Conservation (phyloP, 2,797 vertebrate species). For the Tachyglossus aculeatus region DNA sequence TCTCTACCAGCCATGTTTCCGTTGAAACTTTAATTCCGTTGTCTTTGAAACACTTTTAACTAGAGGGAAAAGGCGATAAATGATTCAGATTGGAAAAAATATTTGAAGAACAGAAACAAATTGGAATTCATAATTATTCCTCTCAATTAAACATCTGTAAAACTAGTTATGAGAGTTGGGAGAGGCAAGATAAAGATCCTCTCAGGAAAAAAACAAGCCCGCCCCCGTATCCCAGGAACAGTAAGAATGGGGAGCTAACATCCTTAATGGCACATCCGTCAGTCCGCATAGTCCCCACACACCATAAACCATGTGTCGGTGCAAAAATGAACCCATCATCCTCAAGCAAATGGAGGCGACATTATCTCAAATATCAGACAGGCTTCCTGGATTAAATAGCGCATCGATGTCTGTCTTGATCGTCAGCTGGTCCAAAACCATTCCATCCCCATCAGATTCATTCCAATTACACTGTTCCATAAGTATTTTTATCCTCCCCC, state of each 20-base stretch:
- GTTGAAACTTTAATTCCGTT: conserved; percentile 50
- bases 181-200: conserved; percentile 64
- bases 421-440: conserved; percentile 36
- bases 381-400: conserved; percentile 47
- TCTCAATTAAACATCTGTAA: conserved; percentile 69
- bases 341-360: conserved; percentile 57
- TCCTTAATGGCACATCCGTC: conserved; percentile 42
- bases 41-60: conserved; percentile 52
- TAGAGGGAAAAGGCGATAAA: conserved; percentile 36
- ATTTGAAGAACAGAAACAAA: conserved; percentile 58
- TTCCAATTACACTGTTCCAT: conserved; percentile 26
- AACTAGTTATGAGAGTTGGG: conserved; percentile 64
- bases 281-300: conserved; percentile 55
- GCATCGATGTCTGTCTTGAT: conserved; percentile 48
- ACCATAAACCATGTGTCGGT: conserved; percentile 48
- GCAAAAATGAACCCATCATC: conserved; percentile 44
- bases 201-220: conserved; percentile 55
- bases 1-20: conserved; percentile 32
- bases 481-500: conserved; percentile 4
- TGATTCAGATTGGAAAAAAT: conserved; percentile 53
- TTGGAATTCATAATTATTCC: conserved; percentile 63
- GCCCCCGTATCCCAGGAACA: conserved; percentile 26
- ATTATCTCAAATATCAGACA: conserved; percentile 49
- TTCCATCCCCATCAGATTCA: conserved; percentile 23
- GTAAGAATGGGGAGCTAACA: conserved; percentile 23